Conservation (phyloP, 2,888 invertebrate species). For the Lasioglossum zephyrum region DNA sequence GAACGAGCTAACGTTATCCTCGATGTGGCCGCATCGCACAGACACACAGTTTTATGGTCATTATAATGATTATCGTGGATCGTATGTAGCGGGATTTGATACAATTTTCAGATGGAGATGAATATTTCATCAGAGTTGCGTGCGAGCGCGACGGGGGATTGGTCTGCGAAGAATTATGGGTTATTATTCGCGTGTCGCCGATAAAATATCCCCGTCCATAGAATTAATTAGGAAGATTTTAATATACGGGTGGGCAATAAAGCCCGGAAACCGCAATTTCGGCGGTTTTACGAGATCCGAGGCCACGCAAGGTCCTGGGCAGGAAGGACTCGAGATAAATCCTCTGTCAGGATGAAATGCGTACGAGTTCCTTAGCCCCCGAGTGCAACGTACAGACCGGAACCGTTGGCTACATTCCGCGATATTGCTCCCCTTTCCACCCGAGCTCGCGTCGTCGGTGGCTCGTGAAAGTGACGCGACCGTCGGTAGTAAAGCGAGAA, state of each 20-base stretch:
- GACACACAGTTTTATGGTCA: not conserved
- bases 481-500: conserved; percentile 73
- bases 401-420: conserved; percentile 65
- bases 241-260: conserved; percentile 51
- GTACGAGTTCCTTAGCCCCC: conserved; percentile 68
- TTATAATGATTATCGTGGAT: not conserved
- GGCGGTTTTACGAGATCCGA: conserved; percentile 54
- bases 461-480: conserved; percentile 62
- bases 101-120: conserved; percentile 42
- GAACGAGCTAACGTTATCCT: not conserved
- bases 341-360: conserved; percentile 59
- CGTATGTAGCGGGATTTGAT: conserved; percentile 8
- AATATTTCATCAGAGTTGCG: conserved; percentile 35
- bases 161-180: conserved; percentile 18
- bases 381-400: conserved; percentile 56
- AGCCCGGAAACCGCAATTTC: conserved; percentile 56
- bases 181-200: conserved; percentile 44
- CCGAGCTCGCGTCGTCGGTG: conserved; percentile 56
- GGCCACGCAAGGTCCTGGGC: conserved; percentile 45
- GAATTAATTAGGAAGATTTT: conserved; percentile 60
- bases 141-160: not conserved
- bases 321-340: conserved; percentile 53
- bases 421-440: conserved; percentile 69
- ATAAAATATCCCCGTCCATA: conserved; percentile 49
- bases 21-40: not conserved